These are phyloP conservation scores for Octopus bimaculoides DNA, from an alignment of 1,140 invertebrate genomes.

Conservation along the genomic window DNA sequence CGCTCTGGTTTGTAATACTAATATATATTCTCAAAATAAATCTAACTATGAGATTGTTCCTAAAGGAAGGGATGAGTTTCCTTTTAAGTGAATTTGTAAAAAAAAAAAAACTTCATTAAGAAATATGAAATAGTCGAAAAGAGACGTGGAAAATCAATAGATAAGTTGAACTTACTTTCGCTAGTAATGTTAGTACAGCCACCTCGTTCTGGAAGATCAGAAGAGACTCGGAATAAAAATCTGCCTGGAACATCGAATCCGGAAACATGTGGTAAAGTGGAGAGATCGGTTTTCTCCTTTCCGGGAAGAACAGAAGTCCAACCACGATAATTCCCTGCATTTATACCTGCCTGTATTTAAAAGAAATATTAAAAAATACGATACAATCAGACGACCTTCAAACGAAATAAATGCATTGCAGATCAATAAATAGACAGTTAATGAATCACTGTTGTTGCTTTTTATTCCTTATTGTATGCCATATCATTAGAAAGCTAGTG, in stretches of 20 bases:
- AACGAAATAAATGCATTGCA: neutral
- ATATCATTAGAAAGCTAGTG: too few species aligned
- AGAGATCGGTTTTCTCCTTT: conserved; percentile 4
- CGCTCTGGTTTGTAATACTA: too few species aligned
- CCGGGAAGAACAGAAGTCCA: conserved; percentile 31
- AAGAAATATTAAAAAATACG: conserved; percentile 16
- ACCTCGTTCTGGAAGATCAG: conserved; percentile 25
- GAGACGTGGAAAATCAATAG: too few species aligned
- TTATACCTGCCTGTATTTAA: conserved; percentile 36
- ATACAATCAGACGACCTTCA: neutral
- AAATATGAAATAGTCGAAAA: too few species aligned
- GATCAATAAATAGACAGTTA: too few species aligned
- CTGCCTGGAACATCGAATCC: conserved; percentile 32
- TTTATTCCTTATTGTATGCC: too few species aligned
- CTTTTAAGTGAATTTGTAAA: too few species aligned
- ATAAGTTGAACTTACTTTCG: neutral
- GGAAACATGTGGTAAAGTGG: conserved; percentile 15
- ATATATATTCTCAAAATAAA: too few species aligned
- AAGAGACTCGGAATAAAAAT: conserved; percentile 31
- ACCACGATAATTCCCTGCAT: conserved; percentile 31
- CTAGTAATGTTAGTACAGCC: conserved; percentile 23
- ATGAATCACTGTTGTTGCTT: too few species aligned
- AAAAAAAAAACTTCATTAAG: too few species aligned
- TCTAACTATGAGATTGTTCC: too few species aligned
- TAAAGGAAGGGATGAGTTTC: too few species aligned